Percentiles rank a stretch among this genome's conserved stretches.
Conservation (phyloP, 2,113 vertebrate species). For the Seriola dumerili region DNA sequence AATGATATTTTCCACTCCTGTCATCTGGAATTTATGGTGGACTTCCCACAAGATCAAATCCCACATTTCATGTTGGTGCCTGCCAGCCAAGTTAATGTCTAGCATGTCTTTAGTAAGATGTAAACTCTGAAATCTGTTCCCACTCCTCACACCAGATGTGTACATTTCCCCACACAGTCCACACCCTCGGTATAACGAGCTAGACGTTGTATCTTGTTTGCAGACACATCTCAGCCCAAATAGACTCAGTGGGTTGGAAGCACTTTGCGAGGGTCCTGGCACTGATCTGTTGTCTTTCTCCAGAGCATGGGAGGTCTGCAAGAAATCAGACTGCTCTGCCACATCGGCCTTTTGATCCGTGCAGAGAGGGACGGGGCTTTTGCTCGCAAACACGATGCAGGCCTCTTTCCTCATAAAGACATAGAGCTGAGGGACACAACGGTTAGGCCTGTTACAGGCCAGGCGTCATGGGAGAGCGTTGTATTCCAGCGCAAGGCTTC, state of each 20-base stretch:
- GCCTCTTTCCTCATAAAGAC: conserved; percentile 44
- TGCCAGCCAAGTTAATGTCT: conserved; percentile 67
- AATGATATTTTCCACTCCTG: conserved; percentile 58
- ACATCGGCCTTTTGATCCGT: conserved; percentile 60
- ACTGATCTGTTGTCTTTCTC: conserved; percentile 72
- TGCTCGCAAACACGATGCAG: conserved; percentile 64
- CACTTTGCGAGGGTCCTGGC: conserved; percentile 66
- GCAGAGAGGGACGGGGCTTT: conserved; percentile 41
- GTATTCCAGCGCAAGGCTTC: conserved; percentile 63
- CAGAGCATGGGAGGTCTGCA: conserved; percentile 69
- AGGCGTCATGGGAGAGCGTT: conserved; percentile 58
- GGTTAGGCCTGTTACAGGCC: conserved; percentile 43
- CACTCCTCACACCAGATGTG: conserved; percentile 72
- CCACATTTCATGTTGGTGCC: conserved; percentile 48
- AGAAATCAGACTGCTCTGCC: conserved; percentile 55
- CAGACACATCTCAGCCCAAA: conserved; percentile 76
- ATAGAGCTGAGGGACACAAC: conserved; percentile 39
- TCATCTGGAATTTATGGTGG: conserved; percentile 54
- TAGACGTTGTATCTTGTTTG: conserved; percentile 73
- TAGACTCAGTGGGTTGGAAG: conserved; percentile 72
- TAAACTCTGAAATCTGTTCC: conserved; percentile 71
- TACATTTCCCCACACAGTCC: conserved; percentile 68
- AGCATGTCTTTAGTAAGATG: conserved; percentile 70
- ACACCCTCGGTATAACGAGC: conserved; percentile 81
- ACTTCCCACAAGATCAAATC: conserved; percentile 54